phyloP scores from a whole-genome alignment of 2,888 invertebrate genomes.

The Drosophila barbarae region DNA sequence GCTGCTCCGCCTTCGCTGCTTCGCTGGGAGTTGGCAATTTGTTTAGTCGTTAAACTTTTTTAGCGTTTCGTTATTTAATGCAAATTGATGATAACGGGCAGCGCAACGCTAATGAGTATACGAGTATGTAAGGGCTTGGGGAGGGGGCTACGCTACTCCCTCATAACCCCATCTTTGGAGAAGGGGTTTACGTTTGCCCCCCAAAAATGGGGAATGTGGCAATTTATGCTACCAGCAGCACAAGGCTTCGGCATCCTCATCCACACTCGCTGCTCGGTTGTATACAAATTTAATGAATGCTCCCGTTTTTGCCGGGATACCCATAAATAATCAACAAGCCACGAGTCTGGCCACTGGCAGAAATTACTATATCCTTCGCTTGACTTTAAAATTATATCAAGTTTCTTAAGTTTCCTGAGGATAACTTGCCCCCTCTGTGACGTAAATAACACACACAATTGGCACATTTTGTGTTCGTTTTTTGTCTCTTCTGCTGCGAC shows the following conservation, averaged over 20 bases:
- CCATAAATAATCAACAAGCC: conserved; percentile 40
- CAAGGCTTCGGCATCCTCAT: conserved; percentile 4
- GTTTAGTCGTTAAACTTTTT: conserved; percentile 45
- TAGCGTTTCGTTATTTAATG: conserved; percentile 41
- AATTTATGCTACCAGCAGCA: conserved; percentile 21
- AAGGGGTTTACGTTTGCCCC: not conserved
- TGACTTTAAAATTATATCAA: not conserved
- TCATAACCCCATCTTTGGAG: conserved; percentile 20
- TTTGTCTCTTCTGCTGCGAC: conserved; percentile 22
- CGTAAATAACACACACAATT: conserved; percentile 32
- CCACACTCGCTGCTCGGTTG: conserved; percentile 1
- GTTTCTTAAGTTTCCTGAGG: not conserved
- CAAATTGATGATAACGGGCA: conserved; percentile 48
- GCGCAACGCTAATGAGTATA: conserved; percentile 36
- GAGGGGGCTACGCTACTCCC: too few species aligned
- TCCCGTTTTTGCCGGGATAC: conserved; percentile 25
- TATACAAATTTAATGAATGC: conserved; percentile 40
- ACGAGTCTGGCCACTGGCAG: conserved; percentile 5
- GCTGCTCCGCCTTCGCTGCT: not conserved
- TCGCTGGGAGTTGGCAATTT: conserved; percentile 41
- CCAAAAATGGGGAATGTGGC: conserved; percentile 24
- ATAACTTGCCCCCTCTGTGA: not conserved
- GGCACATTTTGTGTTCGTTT: conserved; percentile 24
- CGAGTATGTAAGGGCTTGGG: conserved; percentile 10
- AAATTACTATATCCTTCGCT: not conserved